Base-by-base conservation (phyloP, 2,888 invertebrate genomes). In the Anarsia innoxiella region DNA sequence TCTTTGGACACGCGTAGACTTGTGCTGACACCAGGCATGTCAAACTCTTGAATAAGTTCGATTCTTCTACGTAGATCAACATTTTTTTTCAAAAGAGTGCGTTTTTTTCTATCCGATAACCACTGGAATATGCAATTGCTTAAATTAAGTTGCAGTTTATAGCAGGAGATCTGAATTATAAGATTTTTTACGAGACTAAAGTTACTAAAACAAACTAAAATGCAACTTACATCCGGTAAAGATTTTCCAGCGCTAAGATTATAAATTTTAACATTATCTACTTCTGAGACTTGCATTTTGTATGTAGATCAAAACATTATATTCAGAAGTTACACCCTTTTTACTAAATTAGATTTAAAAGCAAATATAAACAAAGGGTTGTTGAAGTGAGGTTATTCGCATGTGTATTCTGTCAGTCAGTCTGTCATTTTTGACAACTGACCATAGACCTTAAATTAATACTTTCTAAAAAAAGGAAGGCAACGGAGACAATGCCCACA, bases 1-100 rank as follows among this genome's bases (percentile, higher is more conserved):
- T 99, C 98, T 52, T 89, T 91, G 5, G 98, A 94, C 46, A 95
- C 88, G 58, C 90, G 88, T 13, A 99, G 87, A 35, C 90, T 90
- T 11, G 92, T 93, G 62, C 97, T 96, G 0, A 99, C 89, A 32
- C 92, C 95, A 14, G 99, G 99, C 99, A 99, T 99, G 54, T 97
- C 96, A 87, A 99, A 99, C 66, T 99, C 99, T 79, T 99, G 99
- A 49, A 99, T 95, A 27, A 99, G 89, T 76, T 99, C 96, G 54
- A 99, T 96, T 61, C 97, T 88, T 51, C 93, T 88, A 50, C 96
- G 87, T 31, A 98, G 87, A 66, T 97, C 97, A 25, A 93, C 91
- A 90, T 96, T 93, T 74, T 95, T 95, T 70, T 95, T 94, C 35
- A 94, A 85, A 44, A 96, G 80, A 4, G 90, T 89, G 49, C 95